Evolutionary conservation across 2,113 vertebrate species (phyloP).

Genomic region (Lampris megalopsis): DNA sequence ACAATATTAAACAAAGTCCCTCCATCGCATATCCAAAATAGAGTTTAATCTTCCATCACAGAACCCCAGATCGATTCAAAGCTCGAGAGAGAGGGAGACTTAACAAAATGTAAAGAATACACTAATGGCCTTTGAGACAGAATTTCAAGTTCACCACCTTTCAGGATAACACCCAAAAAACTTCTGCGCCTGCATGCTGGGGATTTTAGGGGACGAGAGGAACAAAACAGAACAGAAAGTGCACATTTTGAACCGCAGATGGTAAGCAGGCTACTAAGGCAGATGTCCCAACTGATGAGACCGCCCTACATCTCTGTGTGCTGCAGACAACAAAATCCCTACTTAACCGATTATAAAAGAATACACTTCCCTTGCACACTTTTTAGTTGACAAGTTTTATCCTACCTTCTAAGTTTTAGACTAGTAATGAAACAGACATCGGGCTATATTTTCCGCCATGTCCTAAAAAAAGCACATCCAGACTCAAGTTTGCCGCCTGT

Average conservation of each 20-base stretch:
- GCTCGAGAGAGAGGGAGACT: neutral
- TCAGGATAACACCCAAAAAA: slow-evolving; percentile 1
- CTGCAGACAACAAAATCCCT: slow-evolving; percentile 36
- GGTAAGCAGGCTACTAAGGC: slow-evolving; percentile 6
- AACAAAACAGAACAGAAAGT: neutral
- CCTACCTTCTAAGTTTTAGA: slow-evolving; percentile 6
- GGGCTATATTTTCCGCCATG: slow-evolving; percentile 6
- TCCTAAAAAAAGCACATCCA: neutral
- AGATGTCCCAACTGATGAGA: slow-evolving; percentile 33
- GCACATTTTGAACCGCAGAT: neutral
- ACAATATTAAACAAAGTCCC: no score
- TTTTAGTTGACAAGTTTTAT: slow-evolving; percentile 23
- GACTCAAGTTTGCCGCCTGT: neutral
- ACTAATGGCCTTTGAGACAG: neutral
- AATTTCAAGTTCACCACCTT: neutral
- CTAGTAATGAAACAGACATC: slow-evolving; percentile 1
- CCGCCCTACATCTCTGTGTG: slow-evolving; percentile 13
- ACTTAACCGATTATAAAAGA: slow-evolving; percentile 49
- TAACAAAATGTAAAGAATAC: slow-evolving; percentile 1
- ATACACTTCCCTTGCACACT: slow-evolving; percentile 9
- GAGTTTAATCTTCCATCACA: no score
- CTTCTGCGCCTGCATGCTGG: neutral
- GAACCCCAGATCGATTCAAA: neutral
- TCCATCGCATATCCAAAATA: no score
- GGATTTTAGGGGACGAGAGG: neutral